Conservation (phyloP, 2,888 invertebrate species). For the Sicus ferrugineus region DNA sequence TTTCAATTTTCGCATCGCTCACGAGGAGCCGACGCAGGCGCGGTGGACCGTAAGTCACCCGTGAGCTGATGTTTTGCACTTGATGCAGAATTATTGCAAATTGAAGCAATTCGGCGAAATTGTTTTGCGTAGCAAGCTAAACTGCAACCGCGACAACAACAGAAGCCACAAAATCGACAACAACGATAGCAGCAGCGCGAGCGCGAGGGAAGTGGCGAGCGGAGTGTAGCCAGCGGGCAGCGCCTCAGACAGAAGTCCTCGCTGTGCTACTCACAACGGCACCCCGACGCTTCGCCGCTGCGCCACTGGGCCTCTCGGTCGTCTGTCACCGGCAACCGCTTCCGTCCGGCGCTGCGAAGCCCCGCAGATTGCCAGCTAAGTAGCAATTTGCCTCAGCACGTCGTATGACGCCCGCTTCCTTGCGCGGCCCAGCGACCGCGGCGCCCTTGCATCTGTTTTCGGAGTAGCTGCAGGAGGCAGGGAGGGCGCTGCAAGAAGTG, state of each 20-base stretch:
- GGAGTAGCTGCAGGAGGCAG: neutral
- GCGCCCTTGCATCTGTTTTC: no score
- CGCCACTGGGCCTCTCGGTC: neutral
- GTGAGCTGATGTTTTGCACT: conserved; percentile 16
- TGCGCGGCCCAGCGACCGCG: conserved; percentile 43
- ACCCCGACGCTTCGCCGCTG: conserved; percentile 4
- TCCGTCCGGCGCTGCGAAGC: conserved; percentile 34
- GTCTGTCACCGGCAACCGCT: conserved; percentile 5
- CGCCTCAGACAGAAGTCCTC: conserved; percentile 35
- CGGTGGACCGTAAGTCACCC: neutral
- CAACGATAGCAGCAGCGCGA: neutral
- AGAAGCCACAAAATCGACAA: conserved; percentile 10
- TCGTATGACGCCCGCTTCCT: conserved; percentile 37
- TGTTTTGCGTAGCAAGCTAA: conserved; percentile 46
- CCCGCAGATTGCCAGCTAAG: conserved; percentile 40
- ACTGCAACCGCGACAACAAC: conserved; percentile 33
- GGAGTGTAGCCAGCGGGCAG: no score
- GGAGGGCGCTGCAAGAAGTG: neutral
- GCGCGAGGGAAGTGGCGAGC: no score
- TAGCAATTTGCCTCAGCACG: conserved; percentile 41
- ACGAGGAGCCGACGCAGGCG: neutral
- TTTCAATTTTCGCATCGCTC: conserved; percentile 5
- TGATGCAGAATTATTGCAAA: conserved; percentile 38
- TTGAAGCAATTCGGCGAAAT: conserved; percentile 40
- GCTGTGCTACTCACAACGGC: neutral